A percentile compares a stretch with the other conserved stretches of the same genome.
These are phyloP conservation scores for Xyrauchen texanus DNA, from an alignment of 2,113 vertebrate species.

Conservation along the genomic window DNA sequence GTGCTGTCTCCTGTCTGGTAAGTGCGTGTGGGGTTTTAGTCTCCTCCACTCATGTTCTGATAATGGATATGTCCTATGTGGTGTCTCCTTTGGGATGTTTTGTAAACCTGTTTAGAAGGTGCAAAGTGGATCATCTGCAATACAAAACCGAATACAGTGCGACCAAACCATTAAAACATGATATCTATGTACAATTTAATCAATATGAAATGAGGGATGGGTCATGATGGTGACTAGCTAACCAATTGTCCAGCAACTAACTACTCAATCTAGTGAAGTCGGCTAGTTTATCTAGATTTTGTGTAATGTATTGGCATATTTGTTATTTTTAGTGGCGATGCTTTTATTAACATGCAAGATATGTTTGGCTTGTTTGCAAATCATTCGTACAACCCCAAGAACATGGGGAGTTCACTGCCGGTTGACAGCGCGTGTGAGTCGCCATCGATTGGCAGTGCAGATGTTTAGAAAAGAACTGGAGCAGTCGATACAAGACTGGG, in stretches of 20 bases:
- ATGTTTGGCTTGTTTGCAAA: too few species aligned
- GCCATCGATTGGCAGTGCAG: conserved; percentile 27
- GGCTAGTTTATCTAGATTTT: too few species aligned
- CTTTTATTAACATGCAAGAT: neutral
- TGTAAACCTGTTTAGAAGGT: neutral
- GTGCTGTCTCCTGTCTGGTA: neutral
- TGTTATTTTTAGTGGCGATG: neutral
- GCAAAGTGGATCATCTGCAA: neutral
- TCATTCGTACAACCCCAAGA: too few species aligned
- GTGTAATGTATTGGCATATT: too few species aligned
- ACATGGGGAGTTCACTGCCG: neutral
- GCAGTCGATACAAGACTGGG: conserved; percentile 49
- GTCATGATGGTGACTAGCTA: too few species aligned
- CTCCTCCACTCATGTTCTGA: too few species aligned
- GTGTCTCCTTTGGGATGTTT: neutral
- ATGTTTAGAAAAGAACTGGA: conserved; percentile 31
- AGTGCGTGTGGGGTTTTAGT: neutral
- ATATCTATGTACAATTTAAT: too few species aligned
- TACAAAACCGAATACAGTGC: too few species aligned
- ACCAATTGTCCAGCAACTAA: too few species aligned
- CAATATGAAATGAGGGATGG: too few species aligned
- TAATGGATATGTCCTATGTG: neutral
- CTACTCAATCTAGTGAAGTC: too few species aligned
- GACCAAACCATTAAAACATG: too few species aligned
- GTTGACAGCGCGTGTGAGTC: neutral